phyloP scores from a whole-genome alignment of 2,113 vertebrate genomes.

The Oryzias woworae region DNA sequence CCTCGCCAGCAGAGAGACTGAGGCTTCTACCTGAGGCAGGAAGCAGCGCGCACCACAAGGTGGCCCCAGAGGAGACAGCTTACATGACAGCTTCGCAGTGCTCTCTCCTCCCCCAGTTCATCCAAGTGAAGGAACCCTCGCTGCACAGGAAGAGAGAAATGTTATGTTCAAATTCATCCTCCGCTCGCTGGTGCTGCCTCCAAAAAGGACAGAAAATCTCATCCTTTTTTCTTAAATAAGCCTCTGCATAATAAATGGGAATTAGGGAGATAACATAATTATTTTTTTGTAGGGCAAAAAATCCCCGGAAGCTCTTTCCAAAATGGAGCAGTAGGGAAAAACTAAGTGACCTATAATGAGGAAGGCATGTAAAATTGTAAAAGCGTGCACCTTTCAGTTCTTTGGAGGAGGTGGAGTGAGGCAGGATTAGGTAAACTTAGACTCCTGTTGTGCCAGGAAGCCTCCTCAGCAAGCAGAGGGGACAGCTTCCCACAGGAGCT shows the following conservation, averaged over 20 bases:
- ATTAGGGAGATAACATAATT: conserved; percentile 80
- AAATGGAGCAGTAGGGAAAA: conserved; percentile 72
- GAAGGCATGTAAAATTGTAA: conserved; percentile 51
- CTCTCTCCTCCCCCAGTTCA: conserved; percentile 68
- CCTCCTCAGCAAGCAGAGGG: conserved; percentile 68
- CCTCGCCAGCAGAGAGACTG: conserved; percentile 54
- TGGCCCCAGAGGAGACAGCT: conserved; percentile 65
- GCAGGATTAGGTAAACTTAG: conserved; percentile 28
- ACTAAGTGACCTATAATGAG: conserved; percentile 78
- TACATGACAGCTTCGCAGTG: conserved; percentile 68
- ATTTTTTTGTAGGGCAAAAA: conserved; percentile 83
- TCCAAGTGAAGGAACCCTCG: conserved; percentile 67
- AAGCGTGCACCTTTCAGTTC: conserved; percentile 41
- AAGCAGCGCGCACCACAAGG: conserved; percentile 60
- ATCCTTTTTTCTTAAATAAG: conserved; percentile 77
- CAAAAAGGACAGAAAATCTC: conserved; percentile 55
- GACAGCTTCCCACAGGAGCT: conserved; percentile 69
- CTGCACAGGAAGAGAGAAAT: conserved; percentile 52
- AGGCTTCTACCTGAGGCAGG: conserved; percentile 76
- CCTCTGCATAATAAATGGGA: conserved; percentile 82
- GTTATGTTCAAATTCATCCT: conserved; percentile 58
- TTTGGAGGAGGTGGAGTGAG: conserved; percentile 32
- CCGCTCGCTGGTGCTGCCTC: conserved; percentile 42
- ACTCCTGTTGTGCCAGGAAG: conserved; percentile 27
- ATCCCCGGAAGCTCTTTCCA: conserved; percentile 78